phyloP scores from a whole-genome alignment of 2,797 vertebrate genomes.

The Rhabdomys pumilio region DNA sequence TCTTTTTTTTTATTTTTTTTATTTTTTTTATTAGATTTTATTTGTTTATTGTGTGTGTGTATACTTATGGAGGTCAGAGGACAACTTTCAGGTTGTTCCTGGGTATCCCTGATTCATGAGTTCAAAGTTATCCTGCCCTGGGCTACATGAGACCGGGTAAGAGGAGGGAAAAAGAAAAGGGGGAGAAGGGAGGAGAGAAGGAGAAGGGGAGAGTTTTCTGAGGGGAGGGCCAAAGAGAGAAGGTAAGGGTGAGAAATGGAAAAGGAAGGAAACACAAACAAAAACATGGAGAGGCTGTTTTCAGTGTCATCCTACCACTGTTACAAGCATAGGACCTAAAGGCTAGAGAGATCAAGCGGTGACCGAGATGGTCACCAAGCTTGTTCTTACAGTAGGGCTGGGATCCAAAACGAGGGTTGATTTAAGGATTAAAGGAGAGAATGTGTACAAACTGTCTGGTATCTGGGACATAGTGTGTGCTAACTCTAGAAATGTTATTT shows the following conservation, averaged over 20 bases:
- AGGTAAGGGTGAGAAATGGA: too few species aligned
- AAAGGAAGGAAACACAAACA: not conserved
- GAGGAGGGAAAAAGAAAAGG: not conserved
- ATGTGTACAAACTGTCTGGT: not conserved
- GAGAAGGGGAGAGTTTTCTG: too few species aligned
- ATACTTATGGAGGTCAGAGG: not conserved
- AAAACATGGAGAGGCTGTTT: not conserved
- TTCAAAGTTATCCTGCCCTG: not conserved
- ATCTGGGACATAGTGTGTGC: not conserved
- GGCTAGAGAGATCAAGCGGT: not conserved
- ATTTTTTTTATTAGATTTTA: not conserved
- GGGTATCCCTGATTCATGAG: not conserved
- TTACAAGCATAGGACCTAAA: not conserved
- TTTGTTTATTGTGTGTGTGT: not conserved
- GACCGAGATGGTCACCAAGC: not conserved
- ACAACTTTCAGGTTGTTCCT: not conserved
- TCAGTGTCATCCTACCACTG: not conserved
- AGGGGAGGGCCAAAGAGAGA: not conserved
- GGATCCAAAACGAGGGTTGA: not conserved
- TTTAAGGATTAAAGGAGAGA: not conserved
- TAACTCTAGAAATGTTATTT: not conserved
- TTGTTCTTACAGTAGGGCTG: not conserved
- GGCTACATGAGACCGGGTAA: not conserved
- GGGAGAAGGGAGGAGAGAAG: not conserved
- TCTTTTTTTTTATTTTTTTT: not conserved